Evolutionary conservation across 2,113 vertebrate genomes (phyloP).

Genomic region (Barnardius zonarius): DNA sequence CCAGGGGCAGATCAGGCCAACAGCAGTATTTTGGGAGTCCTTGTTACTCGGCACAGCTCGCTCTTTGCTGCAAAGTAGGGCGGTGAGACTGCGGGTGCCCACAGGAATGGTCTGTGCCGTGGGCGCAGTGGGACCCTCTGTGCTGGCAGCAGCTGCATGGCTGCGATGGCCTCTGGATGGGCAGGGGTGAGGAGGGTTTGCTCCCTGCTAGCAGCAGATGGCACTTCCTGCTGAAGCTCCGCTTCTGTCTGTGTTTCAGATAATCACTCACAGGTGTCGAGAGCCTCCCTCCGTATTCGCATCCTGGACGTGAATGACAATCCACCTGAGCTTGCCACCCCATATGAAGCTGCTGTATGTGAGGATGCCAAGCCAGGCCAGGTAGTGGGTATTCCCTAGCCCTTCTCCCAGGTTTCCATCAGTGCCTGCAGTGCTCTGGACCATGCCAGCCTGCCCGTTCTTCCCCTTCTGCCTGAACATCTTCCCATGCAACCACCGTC

Average conservation of each 20-base stretch:
- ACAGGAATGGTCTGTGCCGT: background rate
- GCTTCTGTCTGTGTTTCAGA: slow-evolving; percentile 73
- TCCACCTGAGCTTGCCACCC: slow-evolving; percentile 91
- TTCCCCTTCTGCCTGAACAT: background rate
- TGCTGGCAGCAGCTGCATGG: background rate
- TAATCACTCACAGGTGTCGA: slow-evolving; percentile 86
- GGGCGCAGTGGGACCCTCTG: background rate
- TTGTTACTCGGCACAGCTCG: background rate
- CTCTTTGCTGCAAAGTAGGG: background rate
- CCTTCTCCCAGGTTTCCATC: background rate
- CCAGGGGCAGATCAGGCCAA: too few species aligned
- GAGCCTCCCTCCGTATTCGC: slow-evolving; percentile 85
- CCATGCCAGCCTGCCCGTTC: background rate
- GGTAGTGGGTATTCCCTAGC: slow-evolving; percentile 68
- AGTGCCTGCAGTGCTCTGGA: accelerated
- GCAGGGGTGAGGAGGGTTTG: background rate
- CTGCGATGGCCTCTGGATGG: accelerated
- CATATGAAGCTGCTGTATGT: slow-evolving; percentile 90
- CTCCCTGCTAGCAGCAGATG: background rate
- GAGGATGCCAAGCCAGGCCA: slow-evolving; percentile 95
- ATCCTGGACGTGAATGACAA: slow-evolving; percentile 98
- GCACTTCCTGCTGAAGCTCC: background rate
- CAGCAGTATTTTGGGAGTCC: background rate
- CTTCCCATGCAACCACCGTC: background rate
- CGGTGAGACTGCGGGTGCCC: background rate